A percentile compares a stretch with the other conserved stretches of the same genome.
phyloP scores from a whole-genome alignment of 1,140 invertebrate species.

The Gryllus bimaculatus region DNA sequence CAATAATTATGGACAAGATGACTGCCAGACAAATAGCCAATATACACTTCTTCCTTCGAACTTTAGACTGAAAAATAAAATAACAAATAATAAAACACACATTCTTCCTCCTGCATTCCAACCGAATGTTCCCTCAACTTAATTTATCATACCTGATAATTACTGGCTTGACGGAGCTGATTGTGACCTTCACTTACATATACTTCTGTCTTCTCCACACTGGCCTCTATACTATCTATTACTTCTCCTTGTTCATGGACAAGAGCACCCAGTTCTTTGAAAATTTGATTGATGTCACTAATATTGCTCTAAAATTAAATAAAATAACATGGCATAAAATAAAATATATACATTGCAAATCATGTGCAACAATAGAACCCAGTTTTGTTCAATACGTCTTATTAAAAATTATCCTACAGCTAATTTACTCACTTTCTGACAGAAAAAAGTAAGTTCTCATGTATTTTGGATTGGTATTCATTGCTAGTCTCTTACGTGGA shows the following conservation, averaged over 20 bases:
- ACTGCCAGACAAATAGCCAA: slow-evolving; percentile 53
- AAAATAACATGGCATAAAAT: background rate
- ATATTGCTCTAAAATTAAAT: slow-evolving; percentile 72
- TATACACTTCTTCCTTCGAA: slow-evolving; percentile 78
- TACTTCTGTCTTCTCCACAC: slow-evolving; percentile 81
- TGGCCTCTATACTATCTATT: slow-evolving; percentile 94
- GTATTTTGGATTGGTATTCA: too few species aligned
- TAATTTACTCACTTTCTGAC: too few species aligned
- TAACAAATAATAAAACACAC: slow-evolving; percentile 14
- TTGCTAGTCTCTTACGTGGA: too few species aligned
- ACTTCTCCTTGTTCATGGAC: slow-evolving; percentile 96
- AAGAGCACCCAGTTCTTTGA: slow-evolving; percentile 91
- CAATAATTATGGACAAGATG: slow-evolving; percentile 59
- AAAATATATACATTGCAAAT: too few species aligned
- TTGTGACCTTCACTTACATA: slow-evolving; percentile 73
- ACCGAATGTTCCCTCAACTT: background rate
- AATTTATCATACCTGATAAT: slow-evolving; percentile 52
- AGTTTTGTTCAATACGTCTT: too few species aligned
- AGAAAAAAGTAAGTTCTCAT: too few species aligned
- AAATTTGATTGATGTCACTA: slow-evolving; percentile 93
- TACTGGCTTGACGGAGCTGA: slow-evolving; percentile 70
- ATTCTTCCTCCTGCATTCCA: background rate
- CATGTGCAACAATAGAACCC: too few species aligned
- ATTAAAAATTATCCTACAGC: too few species aligned
- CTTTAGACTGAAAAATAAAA: slow-evolving; percentile 58